These are phyloP conservation scores for Drosophila infuscata DNA, from an alignment of 2,888 invertebrate species.

Conservation along the genomic window DNA sequence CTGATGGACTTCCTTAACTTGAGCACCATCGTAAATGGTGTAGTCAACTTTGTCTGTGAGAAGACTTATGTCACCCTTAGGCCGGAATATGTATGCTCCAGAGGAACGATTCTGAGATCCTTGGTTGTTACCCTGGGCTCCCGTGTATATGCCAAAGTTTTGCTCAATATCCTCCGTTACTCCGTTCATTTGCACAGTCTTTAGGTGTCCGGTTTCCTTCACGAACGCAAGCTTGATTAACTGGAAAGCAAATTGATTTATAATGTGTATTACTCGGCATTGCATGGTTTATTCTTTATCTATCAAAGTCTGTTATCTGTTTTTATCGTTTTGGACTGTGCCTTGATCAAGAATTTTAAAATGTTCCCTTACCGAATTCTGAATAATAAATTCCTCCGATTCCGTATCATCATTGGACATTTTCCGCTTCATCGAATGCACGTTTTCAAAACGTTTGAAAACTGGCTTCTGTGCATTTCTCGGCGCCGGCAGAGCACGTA, in stretches of 20 bases:
- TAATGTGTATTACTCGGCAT: background rate
- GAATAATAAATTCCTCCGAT: constrained; percentile 54
- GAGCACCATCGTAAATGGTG: constrained; percentile 85
- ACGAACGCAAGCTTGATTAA: constrained; percentile 73
- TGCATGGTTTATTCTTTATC: background rate
- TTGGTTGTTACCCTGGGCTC: constrained; percentile 88
- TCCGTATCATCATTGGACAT: constrained; percentile 21
- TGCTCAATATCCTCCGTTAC: constrained; percentile 85
- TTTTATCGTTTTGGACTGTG: background rate
- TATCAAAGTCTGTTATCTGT: background rate
- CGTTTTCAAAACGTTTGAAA: constrained; percentile 40
- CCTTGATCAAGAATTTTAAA: background rate
- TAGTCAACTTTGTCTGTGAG: constrained; percentile 67
- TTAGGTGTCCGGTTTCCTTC: constrained; percentile 60
- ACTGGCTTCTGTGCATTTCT: constrained; percentile 6
- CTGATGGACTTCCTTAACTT: constrained; percentile 89
- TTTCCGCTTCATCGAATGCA: constrained; percentile 29
- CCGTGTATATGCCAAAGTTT: constrained; percentile 90
- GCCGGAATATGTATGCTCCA: constrained; percentile 96
- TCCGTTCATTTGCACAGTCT: constrained; percentile 76
- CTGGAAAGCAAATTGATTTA: constrained; percentile 51
- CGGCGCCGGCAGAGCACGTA: constrained; percentile 50
- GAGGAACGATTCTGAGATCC: constrained; percentile 89
- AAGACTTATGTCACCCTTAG: constrained; percentile 85
- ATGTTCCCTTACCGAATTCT: constrained; percentile 70